phyloP scores from a whole-genome alignment of 2,113 vertebrate genomes.

The Passer montanus region DNA sequence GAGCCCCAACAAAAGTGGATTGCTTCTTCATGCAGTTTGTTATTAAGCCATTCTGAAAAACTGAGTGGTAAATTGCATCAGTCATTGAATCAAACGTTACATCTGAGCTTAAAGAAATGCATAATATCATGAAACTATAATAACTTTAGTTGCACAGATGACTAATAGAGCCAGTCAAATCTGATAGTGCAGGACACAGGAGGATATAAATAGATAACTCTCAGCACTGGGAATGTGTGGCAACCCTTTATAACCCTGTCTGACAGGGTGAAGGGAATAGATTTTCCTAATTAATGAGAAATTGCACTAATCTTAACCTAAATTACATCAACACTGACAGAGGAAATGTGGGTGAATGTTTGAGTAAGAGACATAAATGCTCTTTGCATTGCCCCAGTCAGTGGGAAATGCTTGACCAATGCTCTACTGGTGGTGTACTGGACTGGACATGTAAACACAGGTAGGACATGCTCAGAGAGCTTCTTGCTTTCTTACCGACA shows the following conservation, averaged over 20 bases:
- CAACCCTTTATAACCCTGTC: not conserved
- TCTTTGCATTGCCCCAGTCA: not conserved
- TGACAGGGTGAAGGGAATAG: not conserved
- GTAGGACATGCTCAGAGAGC: not conserved
- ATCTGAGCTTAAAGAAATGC: not conserved
- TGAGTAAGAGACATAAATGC: not conserved
- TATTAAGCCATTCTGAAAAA: not conserved
- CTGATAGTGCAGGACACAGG: not conserved
- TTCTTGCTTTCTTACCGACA: not conserved
- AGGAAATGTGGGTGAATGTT: not conserved
- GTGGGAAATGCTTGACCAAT: not conserved
- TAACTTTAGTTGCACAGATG: not conserved
- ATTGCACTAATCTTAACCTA: not conserved
- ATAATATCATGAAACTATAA: not conserved
- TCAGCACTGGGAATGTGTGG: not conserved
- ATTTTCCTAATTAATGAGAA: not conserved
- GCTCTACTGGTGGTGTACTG: not conserved
- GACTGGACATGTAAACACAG: not conserved
- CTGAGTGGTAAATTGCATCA: not conserved
- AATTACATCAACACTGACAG: not conserved
- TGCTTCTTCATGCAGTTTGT: not conserved
- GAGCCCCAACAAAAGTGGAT: not conserved
- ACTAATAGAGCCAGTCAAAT: not conserved
- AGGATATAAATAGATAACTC: not conserved
- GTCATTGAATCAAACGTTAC: not conserved